Evolutionary conservation across 2,888 invertebrate genomes (phyloP).

Genomic region (Melanotus villosus): DNA sequence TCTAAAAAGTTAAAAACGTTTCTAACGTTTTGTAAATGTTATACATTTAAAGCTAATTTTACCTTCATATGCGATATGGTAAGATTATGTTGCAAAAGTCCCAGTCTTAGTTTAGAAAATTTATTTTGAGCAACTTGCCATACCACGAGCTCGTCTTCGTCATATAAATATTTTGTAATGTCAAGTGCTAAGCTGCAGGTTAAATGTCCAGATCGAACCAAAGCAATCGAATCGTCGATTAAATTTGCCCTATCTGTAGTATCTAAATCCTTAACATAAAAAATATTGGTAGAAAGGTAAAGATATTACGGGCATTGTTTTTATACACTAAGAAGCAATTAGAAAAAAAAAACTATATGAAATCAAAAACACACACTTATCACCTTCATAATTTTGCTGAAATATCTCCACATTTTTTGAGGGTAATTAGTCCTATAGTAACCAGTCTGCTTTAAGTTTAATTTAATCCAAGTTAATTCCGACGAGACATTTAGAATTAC

Average conservation of each 20-base stretch:
- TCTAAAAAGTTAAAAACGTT: neutral
- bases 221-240: neutral
- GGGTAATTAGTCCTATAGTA: constrained; percentile 89
- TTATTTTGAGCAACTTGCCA: neutral
- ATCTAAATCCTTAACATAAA: neutral
- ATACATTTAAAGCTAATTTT: neutral
- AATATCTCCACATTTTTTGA: constrained; percentile 77
- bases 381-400: constrained; percentile 63
- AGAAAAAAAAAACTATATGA: too few relatives aligned
- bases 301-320: too few relatives aligned
- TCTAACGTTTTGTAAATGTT: neutral
- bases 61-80: neutral
- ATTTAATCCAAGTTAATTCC: constrained; percentile 78
- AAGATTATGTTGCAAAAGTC: neutral
- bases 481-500: neutral
- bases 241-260: neutral
- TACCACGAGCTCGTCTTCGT: neutral
- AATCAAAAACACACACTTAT: constrained; percentile 60
- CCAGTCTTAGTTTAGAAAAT: neutral
- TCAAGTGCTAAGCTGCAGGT: neutral
- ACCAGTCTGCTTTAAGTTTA: constrained; percentile 86
- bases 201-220: neutral
- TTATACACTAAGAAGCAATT: too few relatives aligned
- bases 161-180: neutral
- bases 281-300: neutral